Evolutionary conservation across 2,113 vertebrate genomes (phyloP), one percentile per base, ranked within the genome.

Genomic region (Pungitius pungitius): DNA sequence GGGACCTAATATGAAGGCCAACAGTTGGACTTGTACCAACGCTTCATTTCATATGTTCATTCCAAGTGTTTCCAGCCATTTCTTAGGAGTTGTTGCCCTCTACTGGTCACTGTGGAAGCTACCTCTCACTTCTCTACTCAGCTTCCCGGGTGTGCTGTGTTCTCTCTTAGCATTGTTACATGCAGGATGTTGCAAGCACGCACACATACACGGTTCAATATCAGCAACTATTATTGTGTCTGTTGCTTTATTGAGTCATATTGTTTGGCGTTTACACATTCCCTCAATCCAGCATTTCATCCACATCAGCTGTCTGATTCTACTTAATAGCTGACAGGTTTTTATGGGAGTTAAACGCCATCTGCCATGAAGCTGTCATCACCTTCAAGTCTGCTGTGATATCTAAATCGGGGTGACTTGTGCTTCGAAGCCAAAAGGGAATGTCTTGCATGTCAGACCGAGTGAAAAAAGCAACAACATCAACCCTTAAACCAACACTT

Each of bases 11-110:
- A 14, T 6, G 51, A 76, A 6, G 60, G 56, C 69, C 51, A 54
- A 54, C 73, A 81, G 75, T 74, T 86, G 71, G 70, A 86, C 40
- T 81, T 85, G 73, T 83, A 88, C 82, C 73, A 74, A 76, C 63
- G 37, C 49, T 75, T 69, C 13, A 45, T 49, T 51, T 55, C 52
- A 42, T n/a, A 3, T 6, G 37, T 68, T 78, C 76, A 83, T 85
- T 90, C 79, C 81, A 59, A 59, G 61, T 65, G 54, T 71, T 86
- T 83, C 30, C n/a, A 42, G 24, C 18, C 6, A 90, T 92, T 87
- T 89, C 63, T 92, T 75, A 68, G 78, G 49, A 74, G 58, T 55
- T 89, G 74, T 84, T 83, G 90, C 92, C 93, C 91, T 91, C 92
- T 93, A 87, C 83, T 91, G 94, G 90, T 64, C 35, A 71, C 80